A percentile compares a stretch with the other conserved stretches of the same genome.
Conservation (phyloP, 1,140 invertebrate species). For the Sarcophaga peregrina region DNA sequence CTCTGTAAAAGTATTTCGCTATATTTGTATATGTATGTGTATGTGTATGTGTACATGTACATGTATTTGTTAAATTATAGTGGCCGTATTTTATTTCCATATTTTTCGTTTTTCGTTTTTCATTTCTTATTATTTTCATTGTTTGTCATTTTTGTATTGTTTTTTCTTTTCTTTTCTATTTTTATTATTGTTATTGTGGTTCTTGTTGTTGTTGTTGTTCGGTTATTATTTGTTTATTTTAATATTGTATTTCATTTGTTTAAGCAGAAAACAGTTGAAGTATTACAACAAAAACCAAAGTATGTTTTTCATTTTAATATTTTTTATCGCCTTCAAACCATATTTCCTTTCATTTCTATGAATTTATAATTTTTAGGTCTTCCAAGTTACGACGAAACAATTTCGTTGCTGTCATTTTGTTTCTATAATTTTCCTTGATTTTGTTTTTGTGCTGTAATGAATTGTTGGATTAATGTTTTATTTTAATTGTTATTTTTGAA, state of each 20-base stretch:
- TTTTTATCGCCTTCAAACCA: slow-evolving; percentile 25
- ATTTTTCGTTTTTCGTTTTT: slow-evolving; percentile 42
- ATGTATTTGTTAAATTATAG: neutral
- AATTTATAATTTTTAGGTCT: slow-evolving; percentile 37
- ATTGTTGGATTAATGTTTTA: neutral
- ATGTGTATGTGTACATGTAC: slow-evolving; percentile 27
- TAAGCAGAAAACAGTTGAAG: neutral
- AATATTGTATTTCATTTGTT: slow-evolving; percentile 26
- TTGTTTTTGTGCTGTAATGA: neutral
- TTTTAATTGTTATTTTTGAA: neutral
- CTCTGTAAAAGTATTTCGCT: neutral
- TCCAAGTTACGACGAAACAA: neutral
- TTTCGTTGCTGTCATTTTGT: too few species aligned
- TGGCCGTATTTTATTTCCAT: slow-evolving; percentile 48
- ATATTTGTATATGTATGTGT: neutral
- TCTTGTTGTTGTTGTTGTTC: slow-evolving; percentile 1
- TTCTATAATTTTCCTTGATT: too few species aligned
- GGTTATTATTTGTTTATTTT: slow-evolving; percentile 25
- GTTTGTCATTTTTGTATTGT: slow-evolving; percentile 55
- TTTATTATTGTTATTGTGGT: slow-evolving; percentile 52
- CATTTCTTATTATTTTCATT: slow-evolving; percentile 41
- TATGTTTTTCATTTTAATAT: neutral
- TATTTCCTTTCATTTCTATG: slow-evolving; percentile 21
- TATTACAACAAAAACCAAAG: neutral
- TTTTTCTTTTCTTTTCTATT: neutral